These are phyloP conservation scores for Amphiduros pacificus DNA, from an alignment of 2,888 invertebrate species.

Conservation along the genomic window DNA sequence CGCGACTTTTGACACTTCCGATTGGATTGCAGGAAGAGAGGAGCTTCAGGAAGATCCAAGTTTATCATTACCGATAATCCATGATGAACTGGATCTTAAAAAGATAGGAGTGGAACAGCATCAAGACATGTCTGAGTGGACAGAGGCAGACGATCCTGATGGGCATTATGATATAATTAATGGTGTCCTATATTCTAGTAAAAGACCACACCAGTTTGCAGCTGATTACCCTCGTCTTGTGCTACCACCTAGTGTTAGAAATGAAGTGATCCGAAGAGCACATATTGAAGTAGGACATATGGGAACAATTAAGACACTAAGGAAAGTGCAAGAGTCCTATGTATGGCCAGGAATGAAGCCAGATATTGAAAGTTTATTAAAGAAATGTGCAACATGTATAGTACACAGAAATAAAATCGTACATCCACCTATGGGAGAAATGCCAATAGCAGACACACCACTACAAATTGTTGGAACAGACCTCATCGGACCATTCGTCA, in stretches of 20 bases:
- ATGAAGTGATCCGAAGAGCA: neutral
- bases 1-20: no score
- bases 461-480: no score
- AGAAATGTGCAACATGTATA: neutral
- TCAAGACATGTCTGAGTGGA: neutral
- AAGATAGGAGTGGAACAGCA: neutral
- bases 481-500: no score
- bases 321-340: neutral
- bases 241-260: neutral
- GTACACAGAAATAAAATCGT: neutral
- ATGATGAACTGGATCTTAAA: neutral
- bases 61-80: neutral
- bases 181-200: neutral
- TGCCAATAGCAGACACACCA: no score
- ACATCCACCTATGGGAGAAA: neutral
- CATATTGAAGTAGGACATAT: neutral
- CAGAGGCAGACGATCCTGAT: neutral
- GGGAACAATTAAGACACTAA: neutral
- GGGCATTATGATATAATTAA: neutral
- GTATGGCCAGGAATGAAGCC: conserved; percentile 1
- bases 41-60: neutral
- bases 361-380: neutral
- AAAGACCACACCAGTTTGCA: neutral
- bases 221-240: neutral
- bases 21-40: neutral